phyloP scores from a whole-genome alignment of 2,797 vertebrate species.

The Enteromius mattozi region DNA sequence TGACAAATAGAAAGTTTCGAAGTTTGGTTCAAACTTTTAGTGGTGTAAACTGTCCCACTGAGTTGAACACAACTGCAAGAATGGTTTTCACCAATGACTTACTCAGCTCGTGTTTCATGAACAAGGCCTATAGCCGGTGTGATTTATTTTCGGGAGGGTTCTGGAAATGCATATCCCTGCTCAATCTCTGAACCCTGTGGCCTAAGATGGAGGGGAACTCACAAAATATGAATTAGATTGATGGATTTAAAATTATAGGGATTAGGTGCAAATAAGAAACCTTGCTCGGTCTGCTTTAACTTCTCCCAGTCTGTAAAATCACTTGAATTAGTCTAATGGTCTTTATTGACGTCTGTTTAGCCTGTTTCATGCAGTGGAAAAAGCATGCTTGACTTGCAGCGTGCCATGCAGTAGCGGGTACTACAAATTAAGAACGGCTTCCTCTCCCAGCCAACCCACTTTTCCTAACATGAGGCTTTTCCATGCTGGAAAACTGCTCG shows the following conservation, averaged over 20 bases:
- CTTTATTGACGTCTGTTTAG: conserved; percentile 65
- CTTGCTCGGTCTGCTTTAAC: conserved; percentile 50
- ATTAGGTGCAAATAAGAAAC: conserved; percentile 69
- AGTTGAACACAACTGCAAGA: background rate
- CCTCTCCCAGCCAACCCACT: conserved; percentile 46
- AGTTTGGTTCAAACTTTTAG: background rate
- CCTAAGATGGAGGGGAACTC: conserved; percentile 48
- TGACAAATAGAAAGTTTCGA: background rate
- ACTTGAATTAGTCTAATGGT: conserved; percentile 61
- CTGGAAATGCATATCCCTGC: conserved; percentile 42
- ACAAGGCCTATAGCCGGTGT: conserved; percentile 43
- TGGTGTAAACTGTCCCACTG: background rate
- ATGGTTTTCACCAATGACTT: background rate
- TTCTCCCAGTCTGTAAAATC: conserved; percentile 46
- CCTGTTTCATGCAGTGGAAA: conserved; percentile 59
- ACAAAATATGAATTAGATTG: conserved; percentile 56
- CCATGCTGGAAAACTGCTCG: conserved; percentile 35
- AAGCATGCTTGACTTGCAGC: conserved; percentile 59
- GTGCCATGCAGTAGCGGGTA: conserved; percentile 45
- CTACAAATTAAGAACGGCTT: conserved; percentile 50
- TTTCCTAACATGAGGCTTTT: conserved; percentile 30
- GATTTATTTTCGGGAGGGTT: conserved; percentile 59
- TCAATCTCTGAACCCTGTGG: conserved; percentile 49
- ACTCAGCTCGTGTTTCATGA: background rate
- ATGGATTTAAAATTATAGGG: conserved; percentile 61